Evolutionary conservation across 2,888 invertebrate genomes (phyloP).

Genomic region (Cerceris rybyensis): DNA sequence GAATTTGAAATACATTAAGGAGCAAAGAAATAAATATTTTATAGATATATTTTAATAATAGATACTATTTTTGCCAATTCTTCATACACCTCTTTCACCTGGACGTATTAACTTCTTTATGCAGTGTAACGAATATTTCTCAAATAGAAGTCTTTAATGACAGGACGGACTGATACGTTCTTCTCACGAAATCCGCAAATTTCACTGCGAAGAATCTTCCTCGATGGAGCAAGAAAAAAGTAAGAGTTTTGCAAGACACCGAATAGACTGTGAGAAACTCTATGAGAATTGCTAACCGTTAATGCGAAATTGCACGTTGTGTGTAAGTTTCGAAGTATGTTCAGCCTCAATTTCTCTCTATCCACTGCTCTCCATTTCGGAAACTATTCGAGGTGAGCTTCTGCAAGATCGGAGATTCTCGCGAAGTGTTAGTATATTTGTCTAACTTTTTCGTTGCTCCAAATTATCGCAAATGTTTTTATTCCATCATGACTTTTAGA

Average conservation of each 20-base stretch:
- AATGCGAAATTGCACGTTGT: slow-evolving; percentile 45
- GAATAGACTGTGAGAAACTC: slow-evolving; percentile 24
- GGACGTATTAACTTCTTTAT: not conserved
- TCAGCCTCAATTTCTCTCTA: slow-evolving; percentile 12
- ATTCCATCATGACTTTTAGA: not conserved
- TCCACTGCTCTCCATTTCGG: slow-evolving; percentile 4
- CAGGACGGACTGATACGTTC: not conserved
- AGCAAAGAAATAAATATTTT: too few relatives aligned
- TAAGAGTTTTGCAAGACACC: slow-evolving; percentile 31
- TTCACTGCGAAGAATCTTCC: slow-evolving; percentile 1
- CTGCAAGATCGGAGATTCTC: slow-evolving; percentile 26
- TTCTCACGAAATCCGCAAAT: not conserved
- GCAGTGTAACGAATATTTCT: not conserved
- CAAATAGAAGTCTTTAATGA: not conserved
- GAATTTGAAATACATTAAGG: too few relatives aligned
- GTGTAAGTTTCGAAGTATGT: slow-evolving; percentile 39
- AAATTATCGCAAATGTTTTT: not conserved
- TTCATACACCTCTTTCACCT: too few relatives aligned
- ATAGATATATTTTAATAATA: too few relatives aligned
- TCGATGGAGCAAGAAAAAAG: slow-evolving; percentile 8
- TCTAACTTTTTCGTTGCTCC: not conserved
- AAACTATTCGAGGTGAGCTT: slow-evolving; percentile 6
- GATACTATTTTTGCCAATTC: too few relatives aligned
- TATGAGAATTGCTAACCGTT: slow-evolving; percentile 26
- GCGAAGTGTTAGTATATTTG: not conserved